Evolutionary conservation across 2,888 invertebrate species (phyloP).

Genomic region (Himalopsyche kuldschensis): DNA sequence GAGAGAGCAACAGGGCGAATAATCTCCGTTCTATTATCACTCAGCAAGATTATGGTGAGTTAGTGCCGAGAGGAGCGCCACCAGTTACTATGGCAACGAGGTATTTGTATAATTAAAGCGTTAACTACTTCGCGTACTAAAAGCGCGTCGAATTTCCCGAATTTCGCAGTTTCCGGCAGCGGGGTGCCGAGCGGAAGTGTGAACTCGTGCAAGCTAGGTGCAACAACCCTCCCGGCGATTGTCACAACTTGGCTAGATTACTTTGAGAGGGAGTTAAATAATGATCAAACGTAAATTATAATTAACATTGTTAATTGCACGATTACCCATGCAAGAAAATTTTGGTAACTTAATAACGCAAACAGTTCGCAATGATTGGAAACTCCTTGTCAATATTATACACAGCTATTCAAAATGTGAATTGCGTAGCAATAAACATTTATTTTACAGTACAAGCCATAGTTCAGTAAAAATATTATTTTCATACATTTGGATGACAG

Average conservation of each 20-base stretch:
- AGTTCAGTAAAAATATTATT: too few relatives aligned
- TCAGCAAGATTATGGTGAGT: constrained; percentile 29
- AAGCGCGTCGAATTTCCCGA: constrained; percentile 22
- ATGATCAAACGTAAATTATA: not conserved
- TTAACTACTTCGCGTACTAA: constrained; percentile 20
- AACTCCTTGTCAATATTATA: too few relatives aligned
- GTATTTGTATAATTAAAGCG: constrained; percentile 36
- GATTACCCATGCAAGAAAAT: not conserved
- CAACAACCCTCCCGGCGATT: constrained; percentile 1
- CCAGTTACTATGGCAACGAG: constrained; percentile 25
- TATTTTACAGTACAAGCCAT: too few relatives aligned
- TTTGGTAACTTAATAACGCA: too few relatives aligned
- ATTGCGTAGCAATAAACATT: too few relatives aligned
- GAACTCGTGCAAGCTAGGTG: constrained; percentile 8
- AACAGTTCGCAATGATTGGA: too few relatives aligned
- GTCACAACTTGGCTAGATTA: constrained; percentile 2
- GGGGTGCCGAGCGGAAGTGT: constrained; percentile 13
- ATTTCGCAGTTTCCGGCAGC: constrained; percentile 10
- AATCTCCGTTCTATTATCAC: constrained; percentile 26
- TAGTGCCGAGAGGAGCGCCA: constrained; percentile 17
- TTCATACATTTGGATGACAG: too few relatives aligned
- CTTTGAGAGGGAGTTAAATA: not conserved
- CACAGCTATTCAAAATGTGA: too few relatives aligned
- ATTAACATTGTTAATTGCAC: not conserved
- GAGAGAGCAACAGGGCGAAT: not conserved